Percentiles rank a stretch among this genome's conserved stretches.
phyloP scores from a whole-genome alignment of 2,888 invertebrate species.

The Megalurothrips usitatus region DNA sequence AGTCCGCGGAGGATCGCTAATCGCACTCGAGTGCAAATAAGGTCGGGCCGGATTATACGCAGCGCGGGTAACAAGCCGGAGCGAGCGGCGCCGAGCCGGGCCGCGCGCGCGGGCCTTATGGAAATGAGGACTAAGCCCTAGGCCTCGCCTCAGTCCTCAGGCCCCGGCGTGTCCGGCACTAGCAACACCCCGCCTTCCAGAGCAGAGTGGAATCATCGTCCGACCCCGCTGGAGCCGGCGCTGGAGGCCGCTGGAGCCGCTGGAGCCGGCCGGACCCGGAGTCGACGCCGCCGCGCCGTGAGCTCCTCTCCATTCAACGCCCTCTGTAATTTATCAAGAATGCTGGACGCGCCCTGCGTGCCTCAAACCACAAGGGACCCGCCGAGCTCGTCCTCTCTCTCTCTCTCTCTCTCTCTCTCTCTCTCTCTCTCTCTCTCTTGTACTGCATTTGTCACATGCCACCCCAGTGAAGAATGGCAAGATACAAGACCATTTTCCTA shows the following conservation, averaged over 20 bases:
- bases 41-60: no score
- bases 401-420: not conserved
- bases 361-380: not conserved
- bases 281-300: not conserved
- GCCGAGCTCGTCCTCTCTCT: not conserved
- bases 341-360: not conserved
- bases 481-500: no score
- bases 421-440: not conserved
- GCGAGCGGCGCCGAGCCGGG: not conserved
- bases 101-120: not conserved
- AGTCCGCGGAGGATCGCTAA: no score
- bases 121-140: not conserved
- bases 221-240: no score
- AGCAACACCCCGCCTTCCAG: no score
- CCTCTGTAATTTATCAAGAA: slow-evolving; percentile 25
- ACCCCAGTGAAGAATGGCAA: no score
- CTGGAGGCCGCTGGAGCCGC: not conserved
- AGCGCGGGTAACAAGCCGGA: not conserved
- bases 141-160: no score
- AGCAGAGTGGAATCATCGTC: no score
- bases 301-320: not conserved
- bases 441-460: no score
- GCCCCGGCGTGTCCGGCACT: no score
- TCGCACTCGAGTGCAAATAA: no score
- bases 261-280: not conserved